Base-by-base conservation (phyloP, 2,797 vertebrate genomes). In the Melanotaenia maccullochi region DNA sequence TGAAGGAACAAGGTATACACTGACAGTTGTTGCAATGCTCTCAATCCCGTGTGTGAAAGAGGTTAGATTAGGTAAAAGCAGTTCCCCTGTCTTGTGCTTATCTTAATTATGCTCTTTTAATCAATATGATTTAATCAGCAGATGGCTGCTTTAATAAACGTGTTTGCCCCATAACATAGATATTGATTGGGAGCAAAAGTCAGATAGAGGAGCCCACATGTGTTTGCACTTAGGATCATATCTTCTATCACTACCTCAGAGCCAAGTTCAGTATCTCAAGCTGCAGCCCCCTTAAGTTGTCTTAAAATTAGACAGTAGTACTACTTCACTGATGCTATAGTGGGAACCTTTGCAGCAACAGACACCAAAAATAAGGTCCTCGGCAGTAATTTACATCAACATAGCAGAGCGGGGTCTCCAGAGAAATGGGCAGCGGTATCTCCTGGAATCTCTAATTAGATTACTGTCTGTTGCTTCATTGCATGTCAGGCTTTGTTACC, bases 401-500 rank as follows among this genome's bases (percentile, higher is more conserved):
- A 78, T 83, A 86, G 84, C 85, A 64, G 79, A 85, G 88, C 68
- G 51, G 78, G 72, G 87, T 94, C 93, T 92, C 90, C 36, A 75
- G 93, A 93, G 94, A 87, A 87, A 79, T 73, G 87, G 85, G 81
- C 84, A 80, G 81, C 49, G 68, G 85, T 89, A 92, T 94, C 93
- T 94, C 91, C 89, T 90, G 85, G 92, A 94, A 94, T 94, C 92
- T 94, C 90, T 94, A 94, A 95, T 94, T 94, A 93, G 93, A 94
- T 94, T 93, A 94, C 93, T 88, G 92, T 94, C 93, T 92, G 84
- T 93, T 93, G 92, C 91, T 93, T 93, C 91, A 89, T 91, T 91
- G 93, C 91, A 80, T 90, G 93, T 94, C 94, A 94, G 90, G 90
- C 90, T 92, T 93, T 91, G 93, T 94, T 95, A 95, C 91, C 82